phyloP scores from a whole-genome alignment of 2,113 vertebrate species.

The Empidonax alnorum region DNA sequence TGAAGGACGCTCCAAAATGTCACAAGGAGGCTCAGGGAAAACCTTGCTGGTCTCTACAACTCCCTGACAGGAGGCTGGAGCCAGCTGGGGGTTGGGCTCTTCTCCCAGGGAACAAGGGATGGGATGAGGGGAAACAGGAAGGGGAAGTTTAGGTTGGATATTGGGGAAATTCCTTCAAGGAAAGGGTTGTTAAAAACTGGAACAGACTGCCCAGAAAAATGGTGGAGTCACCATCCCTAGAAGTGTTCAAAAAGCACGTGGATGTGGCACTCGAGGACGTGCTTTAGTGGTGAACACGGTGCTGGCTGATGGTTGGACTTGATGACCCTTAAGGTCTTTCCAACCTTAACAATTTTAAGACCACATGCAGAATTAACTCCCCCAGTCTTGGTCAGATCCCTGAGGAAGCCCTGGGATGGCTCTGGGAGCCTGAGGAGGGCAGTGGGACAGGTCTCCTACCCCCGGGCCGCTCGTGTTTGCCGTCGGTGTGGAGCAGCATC shows the following conservation, averaged over 20 bases:
- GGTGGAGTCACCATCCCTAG: not conserved
- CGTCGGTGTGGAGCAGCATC: constrained; percentile 95
- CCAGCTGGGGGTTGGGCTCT: not conserved
- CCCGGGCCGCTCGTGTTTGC: constrained; percentile 91
- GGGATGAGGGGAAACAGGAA: not conserved
- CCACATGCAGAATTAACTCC: rapidly evolving
- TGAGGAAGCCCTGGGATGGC: rapidly evolving
- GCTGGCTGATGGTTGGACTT: not conserved
- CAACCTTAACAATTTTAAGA: not conserved
- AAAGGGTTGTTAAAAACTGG: not conserved
- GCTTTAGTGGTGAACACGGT: not conserved
- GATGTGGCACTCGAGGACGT: not conserved
- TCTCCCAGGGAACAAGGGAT: not conserved
- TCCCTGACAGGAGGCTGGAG: not conserved
- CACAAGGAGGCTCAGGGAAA: not conserved
- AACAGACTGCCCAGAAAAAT: not conserved
- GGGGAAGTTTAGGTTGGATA: not conserved
- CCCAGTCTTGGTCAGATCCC: not conserved
- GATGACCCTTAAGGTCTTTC: too few relatives aligned
- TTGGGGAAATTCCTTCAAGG: rapidly evolving
- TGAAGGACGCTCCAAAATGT: not conserved
- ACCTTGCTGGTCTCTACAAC: not conserved
- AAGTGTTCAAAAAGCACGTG: rapidly evolving
- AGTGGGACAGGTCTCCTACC: constrained; percentile 62
- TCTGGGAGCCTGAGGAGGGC: not conserved